These are phyloP conservation scores for Xenentodon cancila DNA, from an alignment of 2,797 vertebrate species.

Conservation along the genomic window DNA sequence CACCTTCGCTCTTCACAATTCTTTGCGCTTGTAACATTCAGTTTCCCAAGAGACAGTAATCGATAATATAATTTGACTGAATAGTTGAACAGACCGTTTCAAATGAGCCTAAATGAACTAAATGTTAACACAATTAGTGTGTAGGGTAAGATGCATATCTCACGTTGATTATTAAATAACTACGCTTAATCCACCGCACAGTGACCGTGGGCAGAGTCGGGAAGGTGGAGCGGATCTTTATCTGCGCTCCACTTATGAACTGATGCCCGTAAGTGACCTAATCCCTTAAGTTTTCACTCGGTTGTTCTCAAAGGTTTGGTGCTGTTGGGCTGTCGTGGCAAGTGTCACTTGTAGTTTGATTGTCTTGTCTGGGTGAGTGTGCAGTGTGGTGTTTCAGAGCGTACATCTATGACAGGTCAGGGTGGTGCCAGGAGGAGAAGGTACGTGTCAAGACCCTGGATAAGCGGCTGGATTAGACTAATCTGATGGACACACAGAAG, in stretches of 20 bases:
- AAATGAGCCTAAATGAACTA: no score
- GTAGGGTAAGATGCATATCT: no score
- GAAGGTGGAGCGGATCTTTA: conserved; percentile 1
- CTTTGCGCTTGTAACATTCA: no score
- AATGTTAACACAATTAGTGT: no score
- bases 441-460: conserved; percentile 47
- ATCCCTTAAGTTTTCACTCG: conserved; percentile 9
- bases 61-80: no score
- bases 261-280: conserved; percentile 17
- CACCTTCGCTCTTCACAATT: neutral
- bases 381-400: conserved; percentile 11
- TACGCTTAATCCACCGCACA: no score
- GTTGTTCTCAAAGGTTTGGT: conserved; percentile 11
- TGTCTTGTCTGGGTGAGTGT: conserved; percentile 16
- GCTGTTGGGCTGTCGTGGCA: conserved; percentile 34
- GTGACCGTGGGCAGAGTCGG: no score
- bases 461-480: conserved; percentile 71
- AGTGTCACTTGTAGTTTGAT: conserved; percentile 14
- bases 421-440: conserved; percentile 29
- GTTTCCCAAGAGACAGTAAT: no score
- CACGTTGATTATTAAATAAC: no score
- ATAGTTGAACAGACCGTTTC: no score
- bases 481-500: conserved; percentile 52
- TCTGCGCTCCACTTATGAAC: conserved; percentile 4
- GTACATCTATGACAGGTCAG: conserved; percentile 1